Evolutionary conservation across 2,888 invertebrate species (phyloP).

Genomic region (Erpobdella octoculata): DNA sequence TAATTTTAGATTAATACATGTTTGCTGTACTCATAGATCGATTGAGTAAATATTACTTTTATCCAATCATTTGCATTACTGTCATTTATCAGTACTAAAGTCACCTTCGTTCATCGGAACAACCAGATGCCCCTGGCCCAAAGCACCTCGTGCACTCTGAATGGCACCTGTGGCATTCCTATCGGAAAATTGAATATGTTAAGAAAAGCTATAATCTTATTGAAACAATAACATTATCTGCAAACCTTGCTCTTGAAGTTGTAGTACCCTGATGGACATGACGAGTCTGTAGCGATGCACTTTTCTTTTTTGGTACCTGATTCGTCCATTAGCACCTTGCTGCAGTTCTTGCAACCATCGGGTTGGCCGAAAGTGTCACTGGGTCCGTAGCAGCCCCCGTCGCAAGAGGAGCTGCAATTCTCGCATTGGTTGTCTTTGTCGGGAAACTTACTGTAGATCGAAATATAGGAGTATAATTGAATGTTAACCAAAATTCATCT

Average conservation of each 20-base stretch:
- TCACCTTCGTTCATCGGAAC: no score
- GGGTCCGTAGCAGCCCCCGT: not conserved
- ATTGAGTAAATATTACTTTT: no score
- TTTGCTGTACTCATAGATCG: not conserved
- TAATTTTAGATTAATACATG: no score
- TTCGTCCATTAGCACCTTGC: not conserved
- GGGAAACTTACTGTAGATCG: not conserved
- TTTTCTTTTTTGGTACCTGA: not conserved
- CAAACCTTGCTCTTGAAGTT: not conserved
- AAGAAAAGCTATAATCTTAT: not conserved
- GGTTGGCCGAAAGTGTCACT: not conserved
- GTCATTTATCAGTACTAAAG: no score
- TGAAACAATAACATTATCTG: not conserved
- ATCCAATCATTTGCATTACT: no score
- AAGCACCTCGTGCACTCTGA: slow-evolving; percentile 6
- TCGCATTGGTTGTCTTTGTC: not conserved
- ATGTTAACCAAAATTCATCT: not conserved
- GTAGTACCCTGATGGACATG: slow-evolving; percentile 1
- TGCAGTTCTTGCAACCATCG: not conserved
- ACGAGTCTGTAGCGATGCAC: not conserved
- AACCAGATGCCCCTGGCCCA: not conserved
- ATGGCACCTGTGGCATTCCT: not conserved
- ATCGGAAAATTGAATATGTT: not conserved
- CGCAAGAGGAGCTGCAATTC: not conserved
- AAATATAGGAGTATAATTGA: not conserved